phyloP scores from a whole-genome alignment of 2,113 vertebrate species.

The Petroica traversi region DNA sequence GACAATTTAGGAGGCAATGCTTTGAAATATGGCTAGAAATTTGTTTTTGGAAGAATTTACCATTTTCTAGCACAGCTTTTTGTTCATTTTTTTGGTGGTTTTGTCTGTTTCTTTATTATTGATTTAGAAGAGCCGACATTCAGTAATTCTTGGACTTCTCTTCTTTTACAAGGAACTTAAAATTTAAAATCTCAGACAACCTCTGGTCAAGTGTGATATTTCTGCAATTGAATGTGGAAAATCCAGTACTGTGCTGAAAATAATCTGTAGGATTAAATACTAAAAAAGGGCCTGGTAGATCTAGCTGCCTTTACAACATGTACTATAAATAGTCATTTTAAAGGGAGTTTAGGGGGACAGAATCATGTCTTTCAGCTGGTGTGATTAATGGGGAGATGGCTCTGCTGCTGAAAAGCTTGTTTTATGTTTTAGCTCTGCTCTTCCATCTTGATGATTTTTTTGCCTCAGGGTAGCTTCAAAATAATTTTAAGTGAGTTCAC shows the following conservation, averaged over 20 bases:
- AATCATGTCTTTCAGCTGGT: rapidly evolving
- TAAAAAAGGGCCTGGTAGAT: neutral
- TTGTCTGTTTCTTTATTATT: neutral
- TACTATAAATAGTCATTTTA: neutral
- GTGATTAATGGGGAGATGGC: neutral
- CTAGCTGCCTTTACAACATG: rapidly evolving
- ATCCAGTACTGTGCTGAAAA: neutral
- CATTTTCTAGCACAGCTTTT: neutral
- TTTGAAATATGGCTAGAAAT: neutral
- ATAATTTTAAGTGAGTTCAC: neutral
- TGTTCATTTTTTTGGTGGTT: neutral
- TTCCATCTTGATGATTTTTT: neutral
- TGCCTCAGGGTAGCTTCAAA: neutral
- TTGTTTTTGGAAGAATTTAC: neutral
- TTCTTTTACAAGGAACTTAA: neutral
- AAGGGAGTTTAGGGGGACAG: neutral
- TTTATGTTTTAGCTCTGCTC: neutral
- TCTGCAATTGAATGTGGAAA: neutral
- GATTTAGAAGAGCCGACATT: neutral
- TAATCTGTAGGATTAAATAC: neutral
- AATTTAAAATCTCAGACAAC: neutral
- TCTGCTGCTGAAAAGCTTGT: neutral
- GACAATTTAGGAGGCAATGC: neutral
- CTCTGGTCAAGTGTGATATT: neutral
- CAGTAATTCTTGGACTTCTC: neutral